Evolutionary conservation across 2,888 invertebrate genomes (phyloP), one percentile per base, ranked within the genome.

Genomic region (Tetragnatha montana): DNA sequence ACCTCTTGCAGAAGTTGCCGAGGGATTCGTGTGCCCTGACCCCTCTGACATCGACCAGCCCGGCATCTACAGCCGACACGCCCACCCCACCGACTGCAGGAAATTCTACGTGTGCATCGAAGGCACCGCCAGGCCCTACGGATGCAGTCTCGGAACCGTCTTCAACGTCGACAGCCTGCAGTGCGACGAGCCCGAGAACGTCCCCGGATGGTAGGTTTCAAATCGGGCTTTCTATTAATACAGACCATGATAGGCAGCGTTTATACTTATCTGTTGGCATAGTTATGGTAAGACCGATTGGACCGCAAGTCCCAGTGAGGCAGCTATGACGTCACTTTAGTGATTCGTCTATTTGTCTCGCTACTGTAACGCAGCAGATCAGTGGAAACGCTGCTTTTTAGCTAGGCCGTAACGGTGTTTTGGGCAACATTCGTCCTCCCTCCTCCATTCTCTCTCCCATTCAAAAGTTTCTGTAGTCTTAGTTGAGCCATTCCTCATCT

Each of bases 101-200:
- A 98, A 98, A 94, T 98, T 98, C 95, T 98, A 97, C 95, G 97
- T 98, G 94, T 98, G 98, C 93, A 94, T 98, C 92, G 98, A 98
- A 94, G 97, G 97, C 92, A 96, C 96, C 89, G 97, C 98, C 92
- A 96, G 98, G 92, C 98, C 98, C 94, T 98, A 98, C 94, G 98
- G 98, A 92, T 98, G 98, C 95, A 98, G 98, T 93, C 97, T 98
- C 93, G 98, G 98, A 88, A 98, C 98, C 88, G 98, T 98, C 83
- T 98, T 98, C 96, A 94, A 96, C 93, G 97, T 98, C 92, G 98
- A 97, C 93, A 96, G 96, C 92, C 97, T 98, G 92, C 97, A 97
- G 95, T 98, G 98, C 94, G 97, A 97, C 94, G 98, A 98, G 93
- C 98, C 98, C 92, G 97, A 97, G 95, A 97, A 97, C 94, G 98